Evolutionary conservation across 2,113 vertebrate genomes (phyloP).

Genomic region (Mobula hypostoma): DNA sequence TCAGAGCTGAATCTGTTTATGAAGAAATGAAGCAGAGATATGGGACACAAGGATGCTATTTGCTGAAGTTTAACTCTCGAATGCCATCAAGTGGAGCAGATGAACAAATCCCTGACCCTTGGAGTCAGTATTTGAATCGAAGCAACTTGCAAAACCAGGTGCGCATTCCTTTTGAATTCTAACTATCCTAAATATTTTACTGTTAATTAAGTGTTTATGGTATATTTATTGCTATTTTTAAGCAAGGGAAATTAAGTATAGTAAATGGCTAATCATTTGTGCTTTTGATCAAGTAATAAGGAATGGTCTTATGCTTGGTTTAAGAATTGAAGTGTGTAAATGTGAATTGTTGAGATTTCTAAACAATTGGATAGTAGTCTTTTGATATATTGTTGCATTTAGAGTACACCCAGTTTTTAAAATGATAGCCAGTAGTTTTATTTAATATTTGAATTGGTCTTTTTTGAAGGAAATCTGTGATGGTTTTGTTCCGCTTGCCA

Average conservation of each 20-base stretch:
- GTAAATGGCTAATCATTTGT: neutral
- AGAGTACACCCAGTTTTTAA: neutral
- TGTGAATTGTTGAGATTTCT: no score
- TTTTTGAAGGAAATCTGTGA: slow-evolving; percentile 67
- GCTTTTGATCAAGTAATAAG: neutral
- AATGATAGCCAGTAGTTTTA: neutral
- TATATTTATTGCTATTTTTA: neutral
- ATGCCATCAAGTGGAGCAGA: slow-evolving; percentile 64
- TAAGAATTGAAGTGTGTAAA: no score
- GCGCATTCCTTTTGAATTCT: slow-evolving; percentile 38
- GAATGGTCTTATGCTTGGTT: no score
- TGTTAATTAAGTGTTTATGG: neutral
- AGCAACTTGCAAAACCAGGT: slow-evolving; percentile 77
- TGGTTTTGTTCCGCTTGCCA: slow-evolving; percentile 50
- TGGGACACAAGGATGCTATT: slow-evolving; percentile 87
- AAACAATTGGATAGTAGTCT: no score
- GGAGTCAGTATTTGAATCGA: slow-evolving; percentile 94
- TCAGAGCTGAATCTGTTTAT: slow-evolving; percentile 83
- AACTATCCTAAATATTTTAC: neutral
- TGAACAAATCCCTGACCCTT: slow-evolving; percentile 95
- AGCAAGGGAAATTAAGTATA: neutral
- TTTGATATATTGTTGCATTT: no score
- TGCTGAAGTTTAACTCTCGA: slow-evolving; percentile 91
- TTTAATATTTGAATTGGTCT: neutral
- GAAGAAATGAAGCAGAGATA: slow-evolving; percentile 97